Conservation (phyloP, 2,113 vertebrate species). For the Ranitomeya imitator region DNA sequence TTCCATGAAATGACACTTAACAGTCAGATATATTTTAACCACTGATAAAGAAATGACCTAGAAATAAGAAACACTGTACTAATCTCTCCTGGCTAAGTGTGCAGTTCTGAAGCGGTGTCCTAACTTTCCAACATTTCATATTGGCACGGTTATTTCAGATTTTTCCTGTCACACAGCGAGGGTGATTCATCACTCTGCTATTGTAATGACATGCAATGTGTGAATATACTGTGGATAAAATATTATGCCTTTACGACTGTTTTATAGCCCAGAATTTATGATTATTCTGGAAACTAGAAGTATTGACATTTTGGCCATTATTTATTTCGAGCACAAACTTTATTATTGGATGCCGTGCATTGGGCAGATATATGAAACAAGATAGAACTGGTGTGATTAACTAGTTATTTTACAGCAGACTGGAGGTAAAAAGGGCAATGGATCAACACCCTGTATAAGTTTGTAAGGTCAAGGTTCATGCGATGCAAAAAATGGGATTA, state of each 20-base stretch:
- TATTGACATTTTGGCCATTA: constrained; percentile 73
- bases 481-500: constrained; percentile 50
- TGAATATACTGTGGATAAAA: constrained; percentile 70
- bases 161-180: constrained; percentile 68
- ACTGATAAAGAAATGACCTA: not conserved
- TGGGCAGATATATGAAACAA: constrained; percentile 64
- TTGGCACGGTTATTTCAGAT: constrained; percentile 67
- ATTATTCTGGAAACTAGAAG: constrained; percentile 73
- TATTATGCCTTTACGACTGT: constrained; percentile 72
- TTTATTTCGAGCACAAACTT: constrained; percentile 73
- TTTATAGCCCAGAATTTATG: constrained; percentile 72
- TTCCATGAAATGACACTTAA: not conserved
- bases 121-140: constrained; percentile 64
- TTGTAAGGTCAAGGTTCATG: not conserved
- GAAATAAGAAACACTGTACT: not conserved
- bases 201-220: constrained; percentile 70
- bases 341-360: constrained; percentile 66
- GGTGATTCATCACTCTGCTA: constrained; percentile 68
- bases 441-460: constrained; percentile 55
- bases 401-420: constrained; percentile 54
- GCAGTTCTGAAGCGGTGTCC: constrained; percentile 59
- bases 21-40: not conserved
- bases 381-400: constrained; percentile 60
- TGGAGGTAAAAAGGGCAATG: constrained; percentile 60
- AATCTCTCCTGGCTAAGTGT: constrained; percentile 59